A percentile compares a stretch with the other conserved stretches of the same genome.
phyloP scores from a whole-genome alignment of 2,797 vertebrate species.

The Catostomus latipinnis region DNA sequence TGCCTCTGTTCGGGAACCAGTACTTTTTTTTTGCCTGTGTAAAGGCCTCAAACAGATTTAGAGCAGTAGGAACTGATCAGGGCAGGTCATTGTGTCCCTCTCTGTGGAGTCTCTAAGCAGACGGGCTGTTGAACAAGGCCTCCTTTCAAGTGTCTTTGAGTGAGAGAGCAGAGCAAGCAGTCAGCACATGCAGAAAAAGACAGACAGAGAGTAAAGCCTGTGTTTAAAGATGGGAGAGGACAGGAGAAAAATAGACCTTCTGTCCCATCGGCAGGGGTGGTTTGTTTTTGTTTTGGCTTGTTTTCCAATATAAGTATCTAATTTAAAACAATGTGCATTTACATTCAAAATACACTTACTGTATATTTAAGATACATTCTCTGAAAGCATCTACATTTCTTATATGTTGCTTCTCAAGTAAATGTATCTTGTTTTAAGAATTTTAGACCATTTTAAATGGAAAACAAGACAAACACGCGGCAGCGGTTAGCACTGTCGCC shows the following conservation, averaged over 20 bases:
- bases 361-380: no score
- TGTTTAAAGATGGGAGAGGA: not conserved
- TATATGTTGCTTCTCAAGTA: no score
- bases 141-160: constrained; percentile 43
- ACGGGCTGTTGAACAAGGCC: constrained; percentile 46
- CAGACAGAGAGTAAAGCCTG: constrained; percentile 23
- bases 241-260: not conserved
- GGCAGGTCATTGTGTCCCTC: constrained; percentile 43
- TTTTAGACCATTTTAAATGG: no score
- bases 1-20: constrained; percentile 3
- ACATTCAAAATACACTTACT: no score
- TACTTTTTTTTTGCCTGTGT: not conserved
- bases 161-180: constrained; percentile 13
- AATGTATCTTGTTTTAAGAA: no score
- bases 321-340: no score
- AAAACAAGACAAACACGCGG: no score
- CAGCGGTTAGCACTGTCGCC: no score
- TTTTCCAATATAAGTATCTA: no score
- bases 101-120: constrained; percentile 37
- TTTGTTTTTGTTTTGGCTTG: no score
- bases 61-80: constrained; percentile 26
- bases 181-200: constrained; percentile 22
- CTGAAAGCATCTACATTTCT: no score
- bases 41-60: not conserved
- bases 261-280: not conserved